These are phyloP conservation scores for Zhuqinia jingwanae DNA, from an alignment of 2,888 invertebrate species.

Conservation along the genomic window DNA sequence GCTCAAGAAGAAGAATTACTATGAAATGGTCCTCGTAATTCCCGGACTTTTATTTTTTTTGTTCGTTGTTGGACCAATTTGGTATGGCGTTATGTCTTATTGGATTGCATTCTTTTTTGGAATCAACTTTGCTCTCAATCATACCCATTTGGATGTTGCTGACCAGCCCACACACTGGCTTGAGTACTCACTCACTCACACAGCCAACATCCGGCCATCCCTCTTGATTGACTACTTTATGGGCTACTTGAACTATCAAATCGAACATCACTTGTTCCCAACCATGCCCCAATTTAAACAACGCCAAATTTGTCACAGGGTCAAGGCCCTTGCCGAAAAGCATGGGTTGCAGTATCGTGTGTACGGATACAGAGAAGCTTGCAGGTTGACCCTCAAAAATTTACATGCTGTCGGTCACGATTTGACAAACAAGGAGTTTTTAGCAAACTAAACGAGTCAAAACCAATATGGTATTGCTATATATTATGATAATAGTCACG, in stretches of 20 bases:
- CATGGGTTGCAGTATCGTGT: too few species aligned
- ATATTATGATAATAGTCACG: too few species aligned
- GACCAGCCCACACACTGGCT: conserved; percentile 73
- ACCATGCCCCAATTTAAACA: conserved; percentile 74
- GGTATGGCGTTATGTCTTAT: background rate
- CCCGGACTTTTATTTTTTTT: background rate
- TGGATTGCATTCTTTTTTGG: conserved; percentile 40
- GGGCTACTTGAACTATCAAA: conserved; percentile 73
- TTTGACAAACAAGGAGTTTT: background rate
- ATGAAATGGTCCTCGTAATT: conserved; percentile 19
- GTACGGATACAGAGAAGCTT: too few species aligned
- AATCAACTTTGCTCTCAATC: conserved; percentile 62
- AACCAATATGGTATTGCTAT: too few species aligned
- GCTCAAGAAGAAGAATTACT: conserved; percentile 15
- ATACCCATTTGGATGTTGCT: conserved; percentile 66
- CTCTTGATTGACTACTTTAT: conserved; percentile 66
- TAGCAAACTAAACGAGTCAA: background rate
- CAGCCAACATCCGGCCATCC: conserved; percentile 63
- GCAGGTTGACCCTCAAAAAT: too few species aligned
- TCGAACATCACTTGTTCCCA: conserved; percentile 75
- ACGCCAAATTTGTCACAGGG: background rate
- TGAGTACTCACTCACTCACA: conserved; percentile 67
- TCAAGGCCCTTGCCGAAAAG: too few species aligned
- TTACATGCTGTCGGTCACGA: too few species aligned
- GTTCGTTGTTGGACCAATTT: too few species aligned